These are phyloP conservation scores for Acromyrmex charruanus DNA, from an alignment of 1,140 invertebrate genomes.

Conservation along the genomic window DNA sequence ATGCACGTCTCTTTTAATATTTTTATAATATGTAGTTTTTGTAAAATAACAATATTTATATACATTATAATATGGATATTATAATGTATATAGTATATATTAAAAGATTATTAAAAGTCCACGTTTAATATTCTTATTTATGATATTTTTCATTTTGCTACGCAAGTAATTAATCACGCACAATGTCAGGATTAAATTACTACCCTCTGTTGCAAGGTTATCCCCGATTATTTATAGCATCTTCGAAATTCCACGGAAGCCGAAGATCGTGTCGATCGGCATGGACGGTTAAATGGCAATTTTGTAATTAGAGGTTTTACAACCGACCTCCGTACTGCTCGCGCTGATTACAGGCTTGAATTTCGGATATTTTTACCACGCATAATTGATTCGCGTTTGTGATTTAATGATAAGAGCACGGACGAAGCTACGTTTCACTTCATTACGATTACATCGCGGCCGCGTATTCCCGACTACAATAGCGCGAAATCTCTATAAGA, in stretches of 20 bases:
- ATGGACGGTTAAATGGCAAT: conserved; percentile 16
- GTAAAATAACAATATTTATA: too few relatives aligned
- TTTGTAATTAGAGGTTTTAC: conserved; percentile 42
- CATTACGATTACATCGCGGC: background rate
- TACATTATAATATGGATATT: too few relatives aligned
- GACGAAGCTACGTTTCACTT: background rate
- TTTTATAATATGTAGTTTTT: too few relatives aligned
- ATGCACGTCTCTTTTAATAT: background rate
- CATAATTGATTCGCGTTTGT: conserved; percentile 46
- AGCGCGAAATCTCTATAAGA: background rate
- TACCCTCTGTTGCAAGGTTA: background rate
- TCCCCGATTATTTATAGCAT: background rate
- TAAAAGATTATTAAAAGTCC: background rate
- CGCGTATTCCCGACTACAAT: background rate
- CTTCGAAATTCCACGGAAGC: background rate
- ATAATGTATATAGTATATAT: background rate
- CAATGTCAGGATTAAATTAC: conserved; percentile 19
- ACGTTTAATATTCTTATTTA: background rate
- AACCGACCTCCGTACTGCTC: background rate
- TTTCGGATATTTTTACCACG: conserved; percentile 56
- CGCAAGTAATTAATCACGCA: conserved; percentile 5
- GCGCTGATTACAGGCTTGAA: conserved; percentile 48
- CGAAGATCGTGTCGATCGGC: background rate
- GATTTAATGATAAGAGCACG: conserved; percentile 37
- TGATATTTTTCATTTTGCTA: background rate